phyloP scores from a whole-genome alignment of 2,113 vertebrate genomes.

The Lycocorax pyrrhopterus region DNA sequence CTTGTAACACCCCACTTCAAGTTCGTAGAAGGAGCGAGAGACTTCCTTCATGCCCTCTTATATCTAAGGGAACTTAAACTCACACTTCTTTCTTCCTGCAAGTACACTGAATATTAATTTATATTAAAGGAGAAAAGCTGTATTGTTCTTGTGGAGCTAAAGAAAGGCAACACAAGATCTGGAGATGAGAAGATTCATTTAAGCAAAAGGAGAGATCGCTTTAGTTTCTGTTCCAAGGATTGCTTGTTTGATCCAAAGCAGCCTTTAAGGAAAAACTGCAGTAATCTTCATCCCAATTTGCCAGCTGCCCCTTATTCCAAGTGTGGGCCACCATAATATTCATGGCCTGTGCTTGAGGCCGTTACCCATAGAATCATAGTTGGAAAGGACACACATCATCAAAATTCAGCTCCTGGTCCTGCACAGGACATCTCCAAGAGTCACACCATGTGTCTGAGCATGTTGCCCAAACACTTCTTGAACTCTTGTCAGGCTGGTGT shows the following conservation, averaged over 20 bases:
- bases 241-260: neutral
- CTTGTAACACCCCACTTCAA: neutral
- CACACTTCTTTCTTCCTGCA: neutral
- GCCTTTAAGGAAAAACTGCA: neutral
- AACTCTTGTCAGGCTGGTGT: neutral
- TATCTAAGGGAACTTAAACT: neutral
- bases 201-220: neutral
- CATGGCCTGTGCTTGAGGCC: rapidly evolving
- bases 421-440: neutral
- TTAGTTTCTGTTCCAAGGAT: neutral
- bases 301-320: neutral
- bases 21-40: neutral
- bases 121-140: neutral
- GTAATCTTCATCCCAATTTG: neutral
- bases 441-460: neutral
- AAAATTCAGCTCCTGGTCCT: neutral
- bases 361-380: neutral
- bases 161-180: neutral
- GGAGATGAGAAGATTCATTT: neutral
- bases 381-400: neutral
- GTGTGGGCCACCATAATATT: neutral
- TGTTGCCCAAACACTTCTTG: neutral
- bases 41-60: neutral
- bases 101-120: neutral
- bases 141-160: neutral